These are phyloP conservation scores for Anthonomus grandis DNA, from an alignment of 1,140 invertebrate species.

Conservation along the genomic window DNA sequence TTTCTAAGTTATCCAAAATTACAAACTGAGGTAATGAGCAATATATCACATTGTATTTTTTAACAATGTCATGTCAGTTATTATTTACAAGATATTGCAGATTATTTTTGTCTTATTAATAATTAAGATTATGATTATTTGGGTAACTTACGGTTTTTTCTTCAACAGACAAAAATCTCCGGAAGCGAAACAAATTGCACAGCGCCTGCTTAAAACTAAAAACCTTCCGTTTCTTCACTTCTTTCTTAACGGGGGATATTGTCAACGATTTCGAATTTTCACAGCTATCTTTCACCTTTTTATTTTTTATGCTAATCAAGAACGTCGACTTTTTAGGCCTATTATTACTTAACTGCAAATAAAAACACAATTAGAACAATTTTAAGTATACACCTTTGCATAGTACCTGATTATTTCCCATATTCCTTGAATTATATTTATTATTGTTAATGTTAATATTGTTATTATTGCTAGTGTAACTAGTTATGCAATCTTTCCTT, in stretches of 20 bases:
- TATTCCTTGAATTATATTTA: conserved; percentile 21
- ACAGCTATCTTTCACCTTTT: conserved; percentile 62
- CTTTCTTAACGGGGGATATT: conserved; percentile 48
- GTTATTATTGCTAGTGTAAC: conserved; percentile 32
- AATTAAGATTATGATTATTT: no score
- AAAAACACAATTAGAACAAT: no score
- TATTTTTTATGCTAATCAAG: conserved; percentile 60
- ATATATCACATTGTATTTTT: no score
- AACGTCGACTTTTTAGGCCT: conserved; percentile 61
- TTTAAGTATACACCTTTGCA: not conserved
- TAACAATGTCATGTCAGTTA: no score
- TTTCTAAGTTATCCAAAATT: no score
- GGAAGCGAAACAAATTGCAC: conserved; percentile 77
- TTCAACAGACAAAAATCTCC: conserved; percentile 54
- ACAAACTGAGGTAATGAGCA: no score
- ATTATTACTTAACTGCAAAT: no score
- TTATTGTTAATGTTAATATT: conserved; percentile 43
- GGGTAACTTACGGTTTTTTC: conserved; percentile 20
- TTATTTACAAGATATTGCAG: no score
- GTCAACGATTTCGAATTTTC: conserved; percentile 38
- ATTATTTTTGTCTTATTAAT: no score
- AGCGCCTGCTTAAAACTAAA: conserved; percentile 79
- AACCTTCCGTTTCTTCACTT: conserved; percentile 61
- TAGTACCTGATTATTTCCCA: conserved; percentile 8
- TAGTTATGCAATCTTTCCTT: conserved; percentile 33